Percentiles rank a stretch among this genome's conserved stretches.
phyloP scores from a whole-genome alignment of 2,888 invertebrate genomes.

The Iphiclides podalirius region DNA sequence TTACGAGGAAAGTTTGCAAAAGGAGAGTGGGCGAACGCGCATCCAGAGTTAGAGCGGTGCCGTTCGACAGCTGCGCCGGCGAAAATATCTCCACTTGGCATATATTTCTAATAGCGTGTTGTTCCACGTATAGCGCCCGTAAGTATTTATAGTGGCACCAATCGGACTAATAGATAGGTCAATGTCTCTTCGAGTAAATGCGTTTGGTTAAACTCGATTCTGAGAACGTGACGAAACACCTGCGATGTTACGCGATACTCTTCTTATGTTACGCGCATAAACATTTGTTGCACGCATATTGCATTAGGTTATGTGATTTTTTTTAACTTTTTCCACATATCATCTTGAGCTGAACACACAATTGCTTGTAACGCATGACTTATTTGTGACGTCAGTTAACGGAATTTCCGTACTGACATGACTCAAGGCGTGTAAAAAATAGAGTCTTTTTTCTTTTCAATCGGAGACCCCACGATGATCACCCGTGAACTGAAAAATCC shows the following conservation, averaged over 20 bases:
- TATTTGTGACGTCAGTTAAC: no score
- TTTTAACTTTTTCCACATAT: no score
- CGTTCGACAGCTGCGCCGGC: conserved; percentile 61
- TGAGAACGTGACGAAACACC: not conserved
- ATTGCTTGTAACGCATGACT: no score
- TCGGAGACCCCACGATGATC: no score
- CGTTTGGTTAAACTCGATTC: conserved; percentile 21
- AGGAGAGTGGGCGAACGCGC: conserved; percentile 11
- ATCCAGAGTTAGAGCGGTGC: conserved; percentile 37
- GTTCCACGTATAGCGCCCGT: conserved; percentile 33
- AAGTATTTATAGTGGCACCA: conserved; percentile 44
- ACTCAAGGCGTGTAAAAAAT: no score
- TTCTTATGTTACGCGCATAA: conserved; percentile 2
- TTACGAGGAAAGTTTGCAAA: conserved; percentile 16
- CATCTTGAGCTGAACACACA: no score
- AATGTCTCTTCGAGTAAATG: conserved; percentile 63
- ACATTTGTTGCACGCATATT: no score
- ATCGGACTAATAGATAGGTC: conserved; percentile 64
- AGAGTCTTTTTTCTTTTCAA: no score
- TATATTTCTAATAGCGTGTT: conserved; percentile 46
- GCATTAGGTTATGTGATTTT: no score
- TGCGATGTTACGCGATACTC: conserved; percentile 1
- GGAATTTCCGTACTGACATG: no score
- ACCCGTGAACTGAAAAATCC: no score
- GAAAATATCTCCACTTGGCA: conserved; percentile 62